Conservation (phyloP, 2,797 vertebrate species). For the Paguma larvata region DNA sequence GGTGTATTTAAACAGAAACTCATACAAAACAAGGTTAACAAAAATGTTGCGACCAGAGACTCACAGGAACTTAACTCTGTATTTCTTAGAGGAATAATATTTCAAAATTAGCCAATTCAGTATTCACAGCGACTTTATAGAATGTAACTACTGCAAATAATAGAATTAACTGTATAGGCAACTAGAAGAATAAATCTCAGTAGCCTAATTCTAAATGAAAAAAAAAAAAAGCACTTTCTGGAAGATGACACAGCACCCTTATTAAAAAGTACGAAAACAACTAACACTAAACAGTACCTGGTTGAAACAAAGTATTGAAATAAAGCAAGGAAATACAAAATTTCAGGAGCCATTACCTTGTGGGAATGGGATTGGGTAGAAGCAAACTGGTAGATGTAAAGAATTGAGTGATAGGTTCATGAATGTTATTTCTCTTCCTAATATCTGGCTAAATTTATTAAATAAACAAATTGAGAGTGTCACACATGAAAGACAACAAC, state of each 20-base stretch:
- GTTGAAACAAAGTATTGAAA: background rate
- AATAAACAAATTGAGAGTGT: background rate
- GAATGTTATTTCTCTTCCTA: background rate
- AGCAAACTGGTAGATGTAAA: background rate
- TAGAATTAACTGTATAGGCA: background rate
- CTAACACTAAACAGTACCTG: background rate
- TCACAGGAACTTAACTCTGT: background rate
- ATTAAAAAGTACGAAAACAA: background rate
- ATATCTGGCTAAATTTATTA: background rate
- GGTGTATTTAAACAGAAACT: background rate
- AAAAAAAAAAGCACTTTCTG: background rate
- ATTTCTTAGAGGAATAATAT: background rate
- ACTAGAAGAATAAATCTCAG: background rate
- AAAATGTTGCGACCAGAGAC: conserved; percentile 26
- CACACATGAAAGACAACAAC: background rate
- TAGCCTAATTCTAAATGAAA: background rate
- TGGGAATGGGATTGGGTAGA: background rate
- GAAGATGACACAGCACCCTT: background rate
- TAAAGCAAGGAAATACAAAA: background rate
- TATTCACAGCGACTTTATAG: background rate
- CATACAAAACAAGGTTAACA: background rate
- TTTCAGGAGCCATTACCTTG: background rate
- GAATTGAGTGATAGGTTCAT: background rate
- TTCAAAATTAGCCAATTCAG: background rate
- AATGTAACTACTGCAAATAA: background rate